phyloP scores from a whole-genome alignment of 2,113 vertebrate species.

The Ranitomeya variabilis region DNA sequence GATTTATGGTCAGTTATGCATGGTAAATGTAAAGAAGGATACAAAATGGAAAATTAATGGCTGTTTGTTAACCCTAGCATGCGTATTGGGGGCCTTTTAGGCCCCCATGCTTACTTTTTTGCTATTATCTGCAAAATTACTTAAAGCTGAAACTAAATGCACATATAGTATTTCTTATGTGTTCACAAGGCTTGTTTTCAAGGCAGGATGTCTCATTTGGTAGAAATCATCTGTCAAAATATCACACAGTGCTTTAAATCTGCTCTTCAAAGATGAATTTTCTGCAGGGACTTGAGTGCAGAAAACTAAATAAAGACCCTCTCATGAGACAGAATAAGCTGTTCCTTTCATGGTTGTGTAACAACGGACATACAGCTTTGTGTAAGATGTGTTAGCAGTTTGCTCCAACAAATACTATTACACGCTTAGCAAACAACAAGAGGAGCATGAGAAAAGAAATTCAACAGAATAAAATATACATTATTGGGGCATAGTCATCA shows the following conservation, averaged over 20 bases:
- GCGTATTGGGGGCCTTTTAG: no score
- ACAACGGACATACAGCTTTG: constrained; percentile 25
- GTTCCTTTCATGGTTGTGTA: constrained; percentile 2
- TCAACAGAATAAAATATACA: not conserved
- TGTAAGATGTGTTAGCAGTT: constrained; percentile 27
- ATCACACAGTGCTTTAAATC: constrained; percentile 57
- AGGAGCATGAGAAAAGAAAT: not conserved
- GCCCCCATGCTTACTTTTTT: no score
- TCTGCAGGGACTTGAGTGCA: constrained; percentile 47
- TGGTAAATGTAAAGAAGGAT: not conserved
- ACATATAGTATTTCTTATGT: not conserved
- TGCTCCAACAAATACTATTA: constrained; percentile 48
- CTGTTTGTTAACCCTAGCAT: not conserved
- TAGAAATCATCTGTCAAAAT: constrained; percentile 48
- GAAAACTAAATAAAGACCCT: not conserved
- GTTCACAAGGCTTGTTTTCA: constrained; percentile 52
- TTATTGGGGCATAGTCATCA: not conserved
- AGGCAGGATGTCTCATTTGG: constrained; percentile 52
- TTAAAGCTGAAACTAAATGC: not conserved
- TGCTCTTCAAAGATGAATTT: constrained; percentile 57
- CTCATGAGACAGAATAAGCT: constrained; percentile 30
- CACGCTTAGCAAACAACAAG: constrained; percentile 29
- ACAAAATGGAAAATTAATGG: not conserved
- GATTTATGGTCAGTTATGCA: not conserved
- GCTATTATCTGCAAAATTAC: no score